Evolutionary conservation across 37 sponge, comb jelly and placozoan species (phyloP).

Genomic region (Petrosia ficiformis): DNA sequence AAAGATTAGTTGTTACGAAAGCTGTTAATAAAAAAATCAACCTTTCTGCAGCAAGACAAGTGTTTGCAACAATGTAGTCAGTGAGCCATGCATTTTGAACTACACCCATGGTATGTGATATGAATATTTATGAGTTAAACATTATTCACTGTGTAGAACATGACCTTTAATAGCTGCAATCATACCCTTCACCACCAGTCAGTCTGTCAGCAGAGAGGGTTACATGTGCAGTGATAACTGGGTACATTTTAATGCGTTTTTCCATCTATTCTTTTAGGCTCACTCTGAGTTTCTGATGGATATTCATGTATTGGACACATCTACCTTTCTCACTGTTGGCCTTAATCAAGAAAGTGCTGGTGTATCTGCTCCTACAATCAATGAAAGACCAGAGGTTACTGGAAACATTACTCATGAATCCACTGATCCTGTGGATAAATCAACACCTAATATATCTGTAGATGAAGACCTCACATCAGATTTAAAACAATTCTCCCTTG

Average conservation of each 20-base stretch:
- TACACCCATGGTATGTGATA: too few species aligned
- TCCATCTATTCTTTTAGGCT: background rate
- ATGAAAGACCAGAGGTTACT: background rate
- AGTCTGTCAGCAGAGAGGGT: too few species aligned
- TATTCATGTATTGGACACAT: slow-evolving; percentile 38
- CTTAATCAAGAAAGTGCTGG: background rate
- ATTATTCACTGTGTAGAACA: too few species aligned
- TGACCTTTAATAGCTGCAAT: too few species aligned
- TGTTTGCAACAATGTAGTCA: too few species aligned
- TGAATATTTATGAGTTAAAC: too few species aligned
- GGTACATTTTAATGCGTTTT: background rate
- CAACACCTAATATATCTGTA: background rate
- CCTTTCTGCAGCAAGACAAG: too few species aligned
- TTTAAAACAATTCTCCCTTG: background rate
- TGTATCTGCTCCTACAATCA: background rate
- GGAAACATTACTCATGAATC: background rate
- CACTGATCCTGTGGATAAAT: background rate
- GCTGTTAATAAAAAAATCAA: too few species aligned
- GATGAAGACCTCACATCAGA: background rate
- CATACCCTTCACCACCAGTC: too few species aligned
- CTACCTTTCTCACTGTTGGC: slow-evolving; percentile 48
- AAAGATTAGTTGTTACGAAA: too few species aligned
- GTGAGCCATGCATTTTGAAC: too few species aligned
- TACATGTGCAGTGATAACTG: too few species aligned
- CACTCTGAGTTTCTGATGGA: slow-evolving; percentile 31